phyloP scores from a whole-genome alignment of 2,888 invertebrate species.

The Lomographa bimaculata region DNA sequence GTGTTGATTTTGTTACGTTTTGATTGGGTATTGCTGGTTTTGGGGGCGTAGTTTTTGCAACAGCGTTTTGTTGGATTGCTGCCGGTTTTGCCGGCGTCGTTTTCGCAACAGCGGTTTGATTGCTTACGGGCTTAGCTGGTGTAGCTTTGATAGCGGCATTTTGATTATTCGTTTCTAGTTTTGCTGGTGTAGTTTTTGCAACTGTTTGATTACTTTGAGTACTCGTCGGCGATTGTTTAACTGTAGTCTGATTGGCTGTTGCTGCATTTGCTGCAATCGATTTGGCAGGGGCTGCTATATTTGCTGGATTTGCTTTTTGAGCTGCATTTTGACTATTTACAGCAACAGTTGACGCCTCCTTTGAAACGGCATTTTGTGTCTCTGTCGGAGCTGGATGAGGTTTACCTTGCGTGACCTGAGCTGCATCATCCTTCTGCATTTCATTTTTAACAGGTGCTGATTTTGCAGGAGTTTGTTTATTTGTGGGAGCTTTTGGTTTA shows the following conservation, averaged over 20 bases:
- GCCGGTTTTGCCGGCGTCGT: slow-evolving; percentile 3
- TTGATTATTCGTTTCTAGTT: background rate
- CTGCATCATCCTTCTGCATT: too few relatives aligned
- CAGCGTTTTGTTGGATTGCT: background rate
- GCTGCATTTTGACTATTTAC: slow-evolving; percentile 1
- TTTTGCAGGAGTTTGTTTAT: background rate
- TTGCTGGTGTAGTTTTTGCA: too few relatives aligned
- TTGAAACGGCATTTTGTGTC: too few relatives aligned
- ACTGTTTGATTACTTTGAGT: too few relatives aligned
- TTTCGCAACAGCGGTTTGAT: background rate
- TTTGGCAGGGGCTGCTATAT: background rate
- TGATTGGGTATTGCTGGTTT: slow-evolving; percentile 6
- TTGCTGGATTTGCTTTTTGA: background rate
- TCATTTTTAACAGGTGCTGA: background rate
- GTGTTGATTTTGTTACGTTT: slow-evolving; percentile 12
- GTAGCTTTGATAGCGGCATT: slow-evolving; percentile 2
- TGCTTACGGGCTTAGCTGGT: background rate
- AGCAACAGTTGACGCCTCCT: background rate
- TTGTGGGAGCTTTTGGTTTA: background rate
- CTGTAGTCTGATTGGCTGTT: background rate
- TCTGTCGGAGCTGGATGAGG: too few relatives aligned
- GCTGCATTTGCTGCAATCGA: too few relatives aligned
- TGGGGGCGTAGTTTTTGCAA: slow-evolving; percentile 6
- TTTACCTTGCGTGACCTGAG: too few relatives aligned
- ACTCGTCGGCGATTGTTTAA: too few relatives aligned